Evolutionary conservation across 2,888 invertebrate genomes (phyloP).

Genomic region (Conus canariensis): DNA sequence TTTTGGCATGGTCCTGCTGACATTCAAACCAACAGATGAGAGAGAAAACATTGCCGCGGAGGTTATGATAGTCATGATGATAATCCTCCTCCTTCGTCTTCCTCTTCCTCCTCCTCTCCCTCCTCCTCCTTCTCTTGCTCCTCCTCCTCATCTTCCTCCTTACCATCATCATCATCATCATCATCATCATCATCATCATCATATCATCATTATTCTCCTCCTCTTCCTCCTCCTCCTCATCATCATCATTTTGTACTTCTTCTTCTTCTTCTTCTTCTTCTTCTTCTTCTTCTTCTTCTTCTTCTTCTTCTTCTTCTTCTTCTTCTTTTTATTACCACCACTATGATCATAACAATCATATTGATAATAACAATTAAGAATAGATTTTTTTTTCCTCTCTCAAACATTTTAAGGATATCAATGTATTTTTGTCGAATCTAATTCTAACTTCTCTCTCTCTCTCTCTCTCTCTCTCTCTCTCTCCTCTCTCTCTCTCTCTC

Average conservation of each 20-base stretch:
- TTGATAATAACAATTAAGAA: no score
- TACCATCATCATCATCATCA: neutral
- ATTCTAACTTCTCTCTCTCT: neutral
- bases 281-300: neutral
- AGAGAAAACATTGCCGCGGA: no score
- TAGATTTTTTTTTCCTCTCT: neutral
- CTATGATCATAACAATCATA: no score
- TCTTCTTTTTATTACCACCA: neutral
- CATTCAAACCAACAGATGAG: no score
- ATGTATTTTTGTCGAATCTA: neutral
- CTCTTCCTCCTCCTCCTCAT: neutral
- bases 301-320: conserved; percentile 6
- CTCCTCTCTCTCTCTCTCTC: conserved; percentile 46
- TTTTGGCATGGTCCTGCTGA: no score
- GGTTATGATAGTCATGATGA: no score
- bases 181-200: neutral
- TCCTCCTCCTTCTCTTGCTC: no score
- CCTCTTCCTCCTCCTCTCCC: neutral
- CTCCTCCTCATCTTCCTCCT: neutral
- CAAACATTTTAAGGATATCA: no score
- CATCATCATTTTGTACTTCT: neutral
- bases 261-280: neutral
- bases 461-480: conserved; percentile 43
- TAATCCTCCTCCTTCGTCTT: neutral
- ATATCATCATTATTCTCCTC: neutral